These are phyloP conservation scores for Pipa parva DNA, from an alignment of 2,113 vertebrate genomes.

Conservation along the genomic window DNA sequence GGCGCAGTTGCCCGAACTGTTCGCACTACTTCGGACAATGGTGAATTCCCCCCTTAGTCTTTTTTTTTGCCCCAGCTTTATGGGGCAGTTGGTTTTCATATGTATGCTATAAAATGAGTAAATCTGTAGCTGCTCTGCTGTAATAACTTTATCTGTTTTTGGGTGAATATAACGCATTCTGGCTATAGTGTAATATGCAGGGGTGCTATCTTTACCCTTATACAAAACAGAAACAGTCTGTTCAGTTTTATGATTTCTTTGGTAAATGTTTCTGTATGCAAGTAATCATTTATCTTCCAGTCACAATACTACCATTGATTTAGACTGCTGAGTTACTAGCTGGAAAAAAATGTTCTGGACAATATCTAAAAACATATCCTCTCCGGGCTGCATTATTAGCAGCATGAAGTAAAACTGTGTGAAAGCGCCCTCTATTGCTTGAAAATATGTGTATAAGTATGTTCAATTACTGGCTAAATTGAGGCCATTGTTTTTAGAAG, in stretches of 20 bases:
- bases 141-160: too few relatives aligned
- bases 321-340: background rate
- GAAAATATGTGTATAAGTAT: conserved; percentile 1
- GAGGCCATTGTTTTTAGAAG: background rate
- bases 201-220: too few relatives aligned
- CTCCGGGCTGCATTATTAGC: background rate
- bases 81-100: too few relatives aligned
- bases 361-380: background rate
- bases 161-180: background rate
- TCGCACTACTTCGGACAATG: too few relatives aligned
- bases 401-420: conserved; percentile 45
- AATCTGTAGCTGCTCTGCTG: too few relatives aligned
- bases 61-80: too few relatives aligned
- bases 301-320: background rate
- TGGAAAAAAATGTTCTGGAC: background rate
- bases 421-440: conserved; percentile 77
- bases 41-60: too few relatives aligned
- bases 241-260: too few relatives aligned
- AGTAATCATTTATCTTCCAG: background rate
- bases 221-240: too few relatives aligned
- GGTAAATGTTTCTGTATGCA: background rate
- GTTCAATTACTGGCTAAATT: background rate
- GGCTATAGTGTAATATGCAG: too few relatives aligned
- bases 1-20: too few relatives aligned
- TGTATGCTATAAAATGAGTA: too few relatives aligned